Base-by-base conservation (phyloP, 2,797 vertebrate genomes). In the Acanthurus lineatus region DNA sequence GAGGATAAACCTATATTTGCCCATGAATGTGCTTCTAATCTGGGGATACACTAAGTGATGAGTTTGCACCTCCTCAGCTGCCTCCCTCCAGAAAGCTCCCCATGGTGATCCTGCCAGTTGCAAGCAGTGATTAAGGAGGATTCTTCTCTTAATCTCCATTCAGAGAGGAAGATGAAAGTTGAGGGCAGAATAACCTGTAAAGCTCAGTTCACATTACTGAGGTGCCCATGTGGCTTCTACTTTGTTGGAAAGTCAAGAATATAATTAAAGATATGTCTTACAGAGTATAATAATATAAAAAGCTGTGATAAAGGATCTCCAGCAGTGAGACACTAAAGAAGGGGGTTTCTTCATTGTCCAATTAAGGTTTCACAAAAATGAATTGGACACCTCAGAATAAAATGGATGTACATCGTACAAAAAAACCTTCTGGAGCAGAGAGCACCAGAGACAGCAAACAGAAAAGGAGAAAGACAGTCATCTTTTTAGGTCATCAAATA, bases 61-160 rank as follows among this genome's bases (percentile, higher is more conserved):
- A 69, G 45, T 63, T 65, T 58, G 51, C 57, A 68, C 38, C 22
- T 60, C 53, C 57, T 53, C 48, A n/a, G 16, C 66, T 70, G 11
- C 47, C 44, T 71, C 22, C 40, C 60, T 25, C n/a, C 4, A 22
- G n/a, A 51, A 25, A 12, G 6, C 10, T 58, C 54, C 51, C 44
- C n/a, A 3, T n/a, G 25, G 54, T 73, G 69, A 77, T 69, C 69
- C 9, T 60, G 64, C 69, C 72, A 76, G 51, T 79, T 71, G 49
- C 45, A 65, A 77, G 47, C 62, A 62, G 40, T 78, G 85, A 85
- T 88, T 82, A 82, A 79, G 65, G 47, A 12, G 69, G 62, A 83
- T 81, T 73, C 16, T 78, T 81, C 38, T 72, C 63, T 83, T 78
- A 69, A 68, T 85, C 75, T 80, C 52, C 51, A 69, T 82, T 65